Percentiles rank a stretch among this genome's conserved stretches.
Evolutionary conservation across 2,797 vertebrate genomes (phyloP).

Genomic region (Urocyon cinereoargenteus): DNA sequence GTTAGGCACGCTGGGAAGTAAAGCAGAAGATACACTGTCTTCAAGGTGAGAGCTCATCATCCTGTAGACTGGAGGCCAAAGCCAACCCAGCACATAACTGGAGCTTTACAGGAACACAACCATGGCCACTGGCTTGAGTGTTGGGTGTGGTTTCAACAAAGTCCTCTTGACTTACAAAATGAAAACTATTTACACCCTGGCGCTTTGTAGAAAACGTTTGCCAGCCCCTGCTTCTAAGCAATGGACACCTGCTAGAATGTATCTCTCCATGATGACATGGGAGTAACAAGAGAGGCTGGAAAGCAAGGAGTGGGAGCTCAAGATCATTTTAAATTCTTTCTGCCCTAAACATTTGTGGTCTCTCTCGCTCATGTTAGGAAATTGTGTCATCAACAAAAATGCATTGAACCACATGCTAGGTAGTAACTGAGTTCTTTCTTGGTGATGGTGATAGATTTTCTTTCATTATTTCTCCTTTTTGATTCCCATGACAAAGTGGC

Average conservation of each 20-base stretch:
- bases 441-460: neutral
- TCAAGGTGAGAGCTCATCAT: neutral
- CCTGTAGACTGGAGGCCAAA: neutral
- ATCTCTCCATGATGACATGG: neutral
- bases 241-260: neutral
- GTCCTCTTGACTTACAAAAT: neutral
- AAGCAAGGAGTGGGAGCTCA: neutral
- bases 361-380: neutral
- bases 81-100: neutral
- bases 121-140: neutral
- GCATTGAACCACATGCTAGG: neutral
- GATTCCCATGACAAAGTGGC: neutral
- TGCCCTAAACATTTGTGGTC: neutral
- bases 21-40: neutral
- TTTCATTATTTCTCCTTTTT: neutral
- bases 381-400: neutral
- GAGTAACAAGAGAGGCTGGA: neutral
- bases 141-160: neutral
- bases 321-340: neutral
- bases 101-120: neutral
- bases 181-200: neutral
- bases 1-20: neutral
- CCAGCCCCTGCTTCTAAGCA: neutral
- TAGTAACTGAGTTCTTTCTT: neutral
- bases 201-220: neutral